Evolutionary conservation across 2,888 invertebrate genomes (phyloP).

Genomic region (Omphaloscelis lunosa): DNA sequence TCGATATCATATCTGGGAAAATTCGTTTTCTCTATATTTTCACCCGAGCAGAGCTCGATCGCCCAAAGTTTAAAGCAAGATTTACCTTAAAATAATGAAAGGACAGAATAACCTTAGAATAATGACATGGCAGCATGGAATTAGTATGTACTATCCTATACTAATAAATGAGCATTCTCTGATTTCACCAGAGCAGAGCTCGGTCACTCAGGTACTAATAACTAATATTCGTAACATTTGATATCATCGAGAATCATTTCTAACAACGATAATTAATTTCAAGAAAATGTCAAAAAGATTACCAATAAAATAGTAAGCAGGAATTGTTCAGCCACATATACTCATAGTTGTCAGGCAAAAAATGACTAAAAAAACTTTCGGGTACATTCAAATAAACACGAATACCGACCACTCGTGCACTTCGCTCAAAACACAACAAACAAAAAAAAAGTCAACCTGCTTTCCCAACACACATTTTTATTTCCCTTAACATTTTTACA

Average conservation of each 20-base stretch:
- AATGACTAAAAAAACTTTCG: background rate
- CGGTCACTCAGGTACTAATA: background rate
- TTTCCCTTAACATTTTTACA: conserved; percentile 71
- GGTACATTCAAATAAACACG: conserved; percentile 36
- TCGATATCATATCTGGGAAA: no score
- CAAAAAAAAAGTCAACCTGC: conserved; percentile 61
- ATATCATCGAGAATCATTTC: background rate
- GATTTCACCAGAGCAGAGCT: no score
- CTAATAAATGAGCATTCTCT: no score
- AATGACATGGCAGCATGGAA: no score
- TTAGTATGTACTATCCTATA: no score
- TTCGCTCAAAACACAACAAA: conserved; percentile 57
- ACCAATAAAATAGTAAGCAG: background rate
- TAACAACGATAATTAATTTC: background rate
- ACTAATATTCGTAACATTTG: background rate
- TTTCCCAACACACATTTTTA: conserved; percentile 67
- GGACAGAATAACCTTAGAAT: no score
- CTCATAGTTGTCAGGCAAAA: conserved; percentile 13
- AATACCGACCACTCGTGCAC: conserved; percentile 38
- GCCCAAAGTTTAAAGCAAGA: no score
- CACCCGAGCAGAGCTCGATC: no score
- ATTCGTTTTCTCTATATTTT: no score
- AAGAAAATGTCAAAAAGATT: no score
- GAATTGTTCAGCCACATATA: background rate
- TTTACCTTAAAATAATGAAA: no score